Percentiles rank a stretch among this genome's conserved stretches.
phyloP scores from a whole-genome alignment of 1,140 invertebrate genomes.

The Andricus grossulariae region DNA sequence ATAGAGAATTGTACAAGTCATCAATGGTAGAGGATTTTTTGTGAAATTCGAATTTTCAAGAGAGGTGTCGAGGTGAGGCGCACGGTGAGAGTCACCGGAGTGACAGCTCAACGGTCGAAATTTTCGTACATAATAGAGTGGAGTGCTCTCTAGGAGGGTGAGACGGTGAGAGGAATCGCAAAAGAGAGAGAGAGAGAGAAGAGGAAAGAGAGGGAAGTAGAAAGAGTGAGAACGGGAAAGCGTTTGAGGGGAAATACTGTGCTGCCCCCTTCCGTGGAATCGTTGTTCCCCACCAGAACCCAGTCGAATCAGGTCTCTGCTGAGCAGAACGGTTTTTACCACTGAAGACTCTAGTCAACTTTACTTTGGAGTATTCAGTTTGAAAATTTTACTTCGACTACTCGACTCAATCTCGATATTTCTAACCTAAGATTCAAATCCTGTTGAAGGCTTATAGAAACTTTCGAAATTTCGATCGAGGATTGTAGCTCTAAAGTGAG shows the following conservation, averaged over 20 bases:
- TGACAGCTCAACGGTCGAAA: slow-evolving; percentile 57
- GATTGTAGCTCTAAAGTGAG: slow-evolving; percentile 3
- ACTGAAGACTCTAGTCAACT: slow-evolving; percentile 27
- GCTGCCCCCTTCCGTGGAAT: slow-evolving; percentile 64
- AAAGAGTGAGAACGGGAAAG: slow-evolving; percentile 39
- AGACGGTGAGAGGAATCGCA: slow-evolving; percentile 44
- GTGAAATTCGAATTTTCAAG: not conserved
- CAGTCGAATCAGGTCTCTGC: slow-evolving; percentile 50
- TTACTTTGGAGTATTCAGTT: slow-evolving; percentile 13
- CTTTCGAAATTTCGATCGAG: not conserved
- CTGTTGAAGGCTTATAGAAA: too few species aligned
- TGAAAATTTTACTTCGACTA: not conserved
- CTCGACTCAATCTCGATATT: too few species aligned
- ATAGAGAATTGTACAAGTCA: not conserved
- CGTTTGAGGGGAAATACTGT: slow-evolving; percentile 47
- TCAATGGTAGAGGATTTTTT: not conserved
- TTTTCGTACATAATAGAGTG: slow-evolving; percentile 59
- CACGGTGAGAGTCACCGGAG: slow-evolving; percentile 27
- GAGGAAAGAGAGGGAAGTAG: slow-evolving; percentile 39
- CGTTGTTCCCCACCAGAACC: slow-evolving; percentile 58
- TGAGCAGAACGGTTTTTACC: slow-evolving; percentile 38
- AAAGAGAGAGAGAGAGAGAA: slow-evolving; percentile 23
- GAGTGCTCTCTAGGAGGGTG: slow-evolving; percentile 39
- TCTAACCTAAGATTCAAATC: too few species aligned
- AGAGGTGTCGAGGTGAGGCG: slow-evolving; percentile 10